Conservation (phyloP, 1,140 invertebrate genomes). For the Cyclina sinensis region DNA sequence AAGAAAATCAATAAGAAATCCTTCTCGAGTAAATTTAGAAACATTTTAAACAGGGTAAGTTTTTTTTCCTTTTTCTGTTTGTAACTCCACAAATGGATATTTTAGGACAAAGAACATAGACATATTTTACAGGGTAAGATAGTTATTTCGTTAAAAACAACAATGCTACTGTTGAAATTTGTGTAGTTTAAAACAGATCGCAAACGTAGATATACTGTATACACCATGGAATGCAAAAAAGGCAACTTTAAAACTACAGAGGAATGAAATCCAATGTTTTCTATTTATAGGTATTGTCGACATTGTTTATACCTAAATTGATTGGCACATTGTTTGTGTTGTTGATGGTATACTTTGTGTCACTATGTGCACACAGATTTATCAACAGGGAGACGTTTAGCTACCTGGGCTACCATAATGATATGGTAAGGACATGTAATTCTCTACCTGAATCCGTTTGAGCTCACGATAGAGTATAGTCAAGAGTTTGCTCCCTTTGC, state of each 20-base stretch:
- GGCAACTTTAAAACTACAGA: no score
- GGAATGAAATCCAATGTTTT: no score
- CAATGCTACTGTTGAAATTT: no score
- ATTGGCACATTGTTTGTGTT: conserved; percentile 58
- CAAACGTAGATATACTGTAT: no score
- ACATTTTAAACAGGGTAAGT: conserved; percentile 36
- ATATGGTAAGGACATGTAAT: conserved; percentile 54
- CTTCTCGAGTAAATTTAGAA: not conserved
- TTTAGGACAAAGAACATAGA: no score
- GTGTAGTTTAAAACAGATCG: no score
- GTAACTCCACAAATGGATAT: no score
- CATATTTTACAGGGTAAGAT: no score
- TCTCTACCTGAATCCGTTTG: not conserved
- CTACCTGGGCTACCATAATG: conserved; percentile 67
- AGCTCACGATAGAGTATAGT: no score
- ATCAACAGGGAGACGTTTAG: conserved; percentile 65
- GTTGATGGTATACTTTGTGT: conserved; percentile 66
- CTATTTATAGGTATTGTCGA: conserved; percentile 64
- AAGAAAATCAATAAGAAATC: conserved; percentile 60
- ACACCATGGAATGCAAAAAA: no score
- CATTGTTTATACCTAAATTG: conserved; percentile 70
- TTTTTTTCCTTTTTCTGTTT: not conserved
- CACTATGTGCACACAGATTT: conserved; percentile 54
- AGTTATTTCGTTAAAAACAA: no score
- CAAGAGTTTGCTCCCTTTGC: not conserved